Conservation (phyloP, 2,888 invertebrate species). For the Stomorhina lunata region DNA sequence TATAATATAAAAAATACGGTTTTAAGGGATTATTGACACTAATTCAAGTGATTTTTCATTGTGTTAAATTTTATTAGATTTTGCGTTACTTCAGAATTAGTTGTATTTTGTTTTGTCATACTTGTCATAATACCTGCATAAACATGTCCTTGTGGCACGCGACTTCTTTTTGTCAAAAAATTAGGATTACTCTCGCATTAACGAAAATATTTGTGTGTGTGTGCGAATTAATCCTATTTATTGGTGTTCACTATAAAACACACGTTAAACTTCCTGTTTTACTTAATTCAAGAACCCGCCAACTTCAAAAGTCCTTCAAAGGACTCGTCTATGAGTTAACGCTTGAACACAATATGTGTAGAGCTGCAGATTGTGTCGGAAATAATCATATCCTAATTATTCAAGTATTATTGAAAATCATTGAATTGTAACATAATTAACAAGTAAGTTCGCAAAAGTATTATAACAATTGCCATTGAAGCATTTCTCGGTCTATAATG, state of each 20-base stretch:
- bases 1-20: neutral
- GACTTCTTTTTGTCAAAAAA: neutral
- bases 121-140: slow-evolving; percentile 12
- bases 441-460: slow-evolving; percentile 66
- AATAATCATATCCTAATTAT: slow-evolving; percentile 73
- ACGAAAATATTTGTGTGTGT: neutral
- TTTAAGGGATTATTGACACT: slow-evolving; percentile 39
- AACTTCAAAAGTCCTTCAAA: slow-evolving; percentile 1
- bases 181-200: neutral
- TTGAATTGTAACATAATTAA: slow-evolving; percentile 73
- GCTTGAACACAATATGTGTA: neutral
- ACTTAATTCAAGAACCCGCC: slow-evolving; percentile 56
- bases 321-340: no score
- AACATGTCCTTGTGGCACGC: slow-evolving; percentile 35
- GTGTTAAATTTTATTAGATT: neutral
- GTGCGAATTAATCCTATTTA: slow-evolving; percentile 46
- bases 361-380: slow-evolving; percentile 30
- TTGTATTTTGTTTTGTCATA: slow-evolving; percentile 22
- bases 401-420: slow-evolving; percentile 76
- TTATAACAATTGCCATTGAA: slow-evolving; percentile 48
- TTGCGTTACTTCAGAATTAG: slow-evolving; percentile 25
- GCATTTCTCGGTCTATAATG: slow-evolving; percentile 9
- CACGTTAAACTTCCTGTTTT: slow-evolving; percentile 60
- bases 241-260: slow-evolving; percentile 9
- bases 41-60: slow-evolving; percentile 52